Conservation (phyloP, 2,888 invertebrate genomes). For the Microplitis deprimator region DNA sequence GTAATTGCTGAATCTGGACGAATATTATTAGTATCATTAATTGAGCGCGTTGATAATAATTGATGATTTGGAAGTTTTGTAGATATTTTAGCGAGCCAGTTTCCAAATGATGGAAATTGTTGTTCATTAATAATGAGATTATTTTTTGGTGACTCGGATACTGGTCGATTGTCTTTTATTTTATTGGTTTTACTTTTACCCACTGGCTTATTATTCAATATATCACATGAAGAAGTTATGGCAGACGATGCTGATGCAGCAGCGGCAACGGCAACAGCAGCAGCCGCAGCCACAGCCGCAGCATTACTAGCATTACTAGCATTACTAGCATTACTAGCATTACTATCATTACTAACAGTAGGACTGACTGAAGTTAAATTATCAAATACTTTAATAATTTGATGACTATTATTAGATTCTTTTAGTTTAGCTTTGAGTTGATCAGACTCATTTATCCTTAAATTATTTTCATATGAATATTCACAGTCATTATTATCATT, state of each 20-base stretch:
- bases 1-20: background rate
- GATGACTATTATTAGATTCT: background rate
- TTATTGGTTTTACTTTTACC: background rate
- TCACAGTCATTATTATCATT: background rate
- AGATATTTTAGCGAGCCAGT: conserved; percentile 59
- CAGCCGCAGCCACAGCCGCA: too few species aligned
- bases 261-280: background rate
- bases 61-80: conserved; percentile 34
- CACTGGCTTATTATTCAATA: background rate
- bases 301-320: too few species aligned
- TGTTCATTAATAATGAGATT: conserved; percentile 14
- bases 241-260: background rate
- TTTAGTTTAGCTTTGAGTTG: background rate
- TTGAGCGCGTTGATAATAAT: conserved; percentile 18
- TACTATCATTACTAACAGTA: too few species aligned
- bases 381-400: background rate
- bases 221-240: conserved; percentile 34
- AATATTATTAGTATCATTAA: conserved; percentile 11
- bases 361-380: background rate
- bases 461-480: conserved; percentile 1
- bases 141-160: background rate
- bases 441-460: background rate
- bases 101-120: conserved; percentile 15
- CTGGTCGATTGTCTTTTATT: background rate
- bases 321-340: too few species aligned